Conservation (phyloP, 2,888 invertebrate species). For the Eristalinus aeneus region DNA sequence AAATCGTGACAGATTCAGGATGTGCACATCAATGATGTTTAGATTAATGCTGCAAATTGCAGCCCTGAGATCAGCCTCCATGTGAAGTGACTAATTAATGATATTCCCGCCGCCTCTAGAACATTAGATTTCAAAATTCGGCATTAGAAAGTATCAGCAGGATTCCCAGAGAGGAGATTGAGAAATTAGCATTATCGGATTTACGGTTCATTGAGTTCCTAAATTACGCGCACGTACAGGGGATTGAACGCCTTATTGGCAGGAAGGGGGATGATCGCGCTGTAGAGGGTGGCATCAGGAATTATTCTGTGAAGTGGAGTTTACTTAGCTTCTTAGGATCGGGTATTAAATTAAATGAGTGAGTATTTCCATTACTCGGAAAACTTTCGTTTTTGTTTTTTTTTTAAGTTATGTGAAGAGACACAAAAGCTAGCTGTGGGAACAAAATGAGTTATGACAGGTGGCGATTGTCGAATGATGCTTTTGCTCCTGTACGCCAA, state of each 20-base stretch:
- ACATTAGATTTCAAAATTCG: background rate
- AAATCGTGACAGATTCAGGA: background rate
- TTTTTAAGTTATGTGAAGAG: too few relatives aligned
- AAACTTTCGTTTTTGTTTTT: too few relatives aligned
- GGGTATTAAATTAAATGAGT: too few relatives aligned
- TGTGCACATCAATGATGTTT: background rate
- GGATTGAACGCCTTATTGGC: background rate
- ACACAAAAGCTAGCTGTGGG: too few relatives aligned
- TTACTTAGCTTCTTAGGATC: too few relatives aligned
- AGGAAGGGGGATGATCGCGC: background rate
- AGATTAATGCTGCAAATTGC: constrained; percentile 26
- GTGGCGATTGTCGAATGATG: too few relatives aligned
- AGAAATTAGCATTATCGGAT: background rate
- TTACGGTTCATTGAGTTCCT: background rate
- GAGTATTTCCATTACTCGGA: too few relatives aligned
- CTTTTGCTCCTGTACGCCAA: too few relatives aligned
- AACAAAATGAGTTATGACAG: too few relatives aligned
- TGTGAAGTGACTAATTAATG: constrained; percentile 17
- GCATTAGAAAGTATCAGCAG: background rate
- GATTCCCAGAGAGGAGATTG: background rate
- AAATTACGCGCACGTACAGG: background rate
- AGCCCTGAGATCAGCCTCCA: constrained; percentile 2
- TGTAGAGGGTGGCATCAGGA: background rate
- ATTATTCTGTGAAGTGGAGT: background rate
- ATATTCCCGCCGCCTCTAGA: background rate